These are phyloP conservation scores for Arctia plantaginis DNA, from an alignment of 2,888 invertebrate species.

Conservation along the genomic window DNA sequence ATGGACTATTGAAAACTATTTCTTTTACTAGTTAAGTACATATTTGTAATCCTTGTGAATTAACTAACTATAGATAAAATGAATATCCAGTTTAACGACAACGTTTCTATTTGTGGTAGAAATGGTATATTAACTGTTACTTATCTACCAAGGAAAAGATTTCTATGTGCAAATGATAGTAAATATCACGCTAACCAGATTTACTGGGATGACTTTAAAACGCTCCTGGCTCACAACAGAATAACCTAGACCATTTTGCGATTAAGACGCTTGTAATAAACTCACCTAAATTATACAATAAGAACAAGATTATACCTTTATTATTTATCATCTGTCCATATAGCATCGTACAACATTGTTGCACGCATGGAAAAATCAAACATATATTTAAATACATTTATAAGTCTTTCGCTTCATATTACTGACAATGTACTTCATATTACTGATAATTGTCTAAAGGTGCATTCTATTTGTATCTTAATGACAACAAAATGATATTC, in stretches of 20 bases:
- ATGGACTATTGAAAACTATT: slow-evolving; percentile 75
- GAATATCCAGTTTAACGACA: slow-evolving; percentile 47
- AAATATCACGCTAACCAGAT: background rate
- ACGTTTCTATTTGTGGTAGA: slow-evolving; percentile 48
- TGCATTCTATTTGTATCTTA: slow-evolving; percentile 55
- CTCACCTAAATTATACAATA: background rate
- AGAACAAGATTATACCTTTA: slow-evolving; percentile 1
- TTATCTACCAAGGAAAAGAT: slow-evolving; percentile 51
- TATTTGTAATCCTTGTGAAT: slow-evolving; percentile 62
- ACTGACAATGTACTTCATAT: slow-evolving; percentile 68
- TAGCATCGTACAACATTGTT: background rate
- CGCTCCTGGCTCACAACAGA: background rate
- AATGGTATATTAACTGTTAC: slow-evolving; percentile 40
- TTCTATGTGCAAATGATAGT: slow-evolving; percentile 44
- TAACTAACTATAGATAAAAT: slow-evolving; percentile 57
- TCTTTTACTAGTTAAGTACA: slow-evolving; percentile 78
- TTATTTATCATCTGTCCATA: background rate
- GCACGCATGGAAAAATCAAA: slow-evolving; percentile 20
- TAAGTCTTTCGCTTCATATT: slow-evolving; percentile 40
- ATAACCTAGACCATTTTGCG: background rate
- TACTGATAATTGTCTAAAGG: slow-evolving; percentile 62
- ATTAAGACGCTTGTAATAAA: background rate
- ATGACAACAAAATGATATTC: slow-evolving; percentile 45
- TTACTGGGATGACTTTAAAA: background rate
- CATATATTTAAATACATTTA: slow-evolving; percentile 22